Conservation (phyloP, 2,888 invertebrate species). For the Lepidonotus clava region DNA sequence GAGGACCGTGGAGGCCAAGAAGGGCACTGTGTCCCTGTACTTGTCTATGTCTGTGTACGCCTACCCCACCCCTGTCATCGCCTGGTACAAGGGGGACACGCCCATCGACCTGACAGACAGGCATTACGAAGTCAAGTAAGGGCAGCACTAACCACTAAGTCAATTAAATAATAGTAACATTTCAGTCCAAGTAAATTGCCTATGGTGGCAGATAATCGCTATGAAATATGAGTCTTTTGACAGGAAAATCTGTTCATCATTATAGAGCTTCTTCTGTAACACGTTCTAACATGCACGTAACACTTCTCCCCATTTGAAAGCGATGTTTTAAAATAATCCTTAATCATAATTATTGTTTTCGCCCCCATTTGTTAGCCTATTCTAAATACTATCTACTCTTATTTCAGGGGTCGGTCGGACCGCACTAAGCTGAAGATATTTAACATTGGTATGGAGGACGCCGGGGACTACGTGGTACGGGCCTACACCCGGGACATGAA, state of each 20-base stretch:
- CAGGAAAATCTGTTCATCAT: no score
- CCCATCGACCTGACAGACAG: neutral
- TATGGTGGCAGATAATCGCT: no score
- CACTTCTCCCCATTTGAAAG: no score
- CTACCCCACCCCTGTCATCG: conserved; percentile 26
- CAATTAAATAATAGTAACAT: no score
- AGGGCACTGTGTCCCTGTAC: neutral
- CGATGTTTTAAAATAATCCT: no score
- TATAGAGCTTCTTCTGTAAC: no score
- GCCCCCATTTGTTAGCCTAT: no score
- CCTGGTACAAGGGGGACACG: conserved; percentile 21
- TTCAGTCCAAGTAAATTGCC: no score
- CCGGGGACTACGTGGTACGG: conserved; percentile 17
- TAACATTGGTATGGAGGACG: neutral
- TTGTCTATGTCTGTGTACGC: conserved; percentile 32
- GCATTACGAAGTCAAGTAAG: conserved; percentile 54
- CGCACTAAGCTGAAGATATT: conserved; percentile 53
- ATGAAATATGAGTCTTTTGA: no score
- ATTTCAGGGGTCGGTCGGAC: conserved; percentile 22
- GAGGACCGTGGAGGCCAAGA: neutral
- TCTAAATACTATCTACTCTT: neutral
- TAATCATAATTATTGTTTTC: no score
- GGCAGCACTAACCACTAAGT: no score
- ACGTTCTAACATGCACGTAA: no score
- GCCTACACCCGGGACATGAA: conserved; percentile 52